Percentiles rank a stretch among this genome's conserved stretches.
phyloP scores from a whole-genome alignment of 2,797 vertebrate genomes.

The Sandelia bainsii region DNA sequence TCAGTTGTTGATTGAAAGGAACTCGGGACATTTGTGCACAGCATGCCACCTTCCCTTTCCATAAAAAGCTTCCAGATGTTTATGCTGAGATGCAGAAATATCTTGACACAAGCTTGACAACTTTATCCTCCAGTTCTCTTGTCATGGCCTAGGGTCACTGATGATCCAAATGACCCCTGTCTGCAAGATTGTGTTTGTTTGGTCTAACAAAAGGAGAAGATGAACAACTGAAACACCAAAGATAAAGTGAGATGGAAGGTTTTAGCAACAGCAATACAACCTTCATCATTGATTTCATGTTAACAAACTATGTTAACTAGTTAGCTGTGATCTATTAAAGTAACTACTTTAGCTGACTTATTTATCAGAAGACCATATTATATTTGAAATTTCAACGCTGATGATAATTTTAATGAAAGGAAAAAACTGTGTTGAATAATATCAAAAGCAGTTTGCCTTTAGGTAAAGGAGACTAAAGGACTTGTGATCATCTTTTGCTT shows the following conservation, averaged over 20 bases:
- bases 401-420: constrained; percentile 27
- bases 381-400: too few species aligned
- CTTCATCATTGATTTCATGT: not conserved
- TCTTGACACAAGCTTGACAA: constrained; percentile 47
- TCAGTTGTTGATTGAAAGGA: constrained; percentile 49
- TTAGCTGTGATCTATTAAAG: not conserved
- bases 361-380: too few species aligned
- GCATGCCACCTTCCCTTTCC: not conserved
- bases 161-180: constrained; percentile 36
- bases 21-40: constrained; percentile 11
- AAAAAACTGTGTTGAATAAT: not conserved
- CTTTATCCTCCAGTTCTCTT: constrained; percentile 40
- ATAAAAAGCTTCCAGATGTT: constrained; percentile 2
- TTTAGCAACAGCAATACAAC: not conserved
- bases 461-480: too few species aligned
- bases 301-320: not conserved
- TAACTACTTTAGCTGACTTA: not conserved
- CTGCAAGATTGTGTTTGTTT: constrained; percentile 39
- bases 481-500: too few species aligned
- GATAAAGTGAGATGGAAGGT: not conserved
- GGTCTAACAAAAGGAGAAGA: not conserved
- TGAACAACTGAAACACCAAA: not conserved
- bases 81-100: constrained; percentile 26
- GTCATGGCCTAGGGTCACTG: constrained; percentile 30
- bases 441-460: too few species aligned